Percentiles rank a stretch among this genome's conserved stretches.
Conservation (phyloP, 2,888 invertebrate genomes). For the Chrysodeixis includens region DNA sequence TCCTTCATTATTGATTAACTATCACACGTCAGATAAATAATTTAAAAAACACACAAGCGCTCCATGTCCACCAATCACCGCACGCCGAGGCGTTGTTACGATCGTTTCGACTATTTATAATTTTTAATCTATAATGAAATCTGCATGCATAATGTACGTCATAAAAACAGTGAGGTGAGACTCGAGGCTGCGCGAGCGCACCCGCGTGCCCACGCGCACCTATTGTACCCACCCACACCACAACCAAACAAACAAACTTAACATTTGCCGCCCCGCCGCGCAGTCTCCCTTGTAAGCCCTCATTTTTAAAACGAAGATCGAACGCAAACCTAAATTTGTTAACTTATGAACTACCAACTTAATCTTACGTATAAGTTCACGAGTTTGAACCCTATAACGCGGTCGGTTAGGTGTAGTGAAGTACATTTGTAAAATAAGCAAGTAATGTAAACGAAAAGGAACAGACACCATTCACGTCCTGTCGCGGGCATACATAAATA, state of each 20-base stretch:
- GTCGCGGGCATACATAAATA: conserved; percentile 79
- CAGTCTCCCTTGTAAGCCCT: conserved; percentile 24
- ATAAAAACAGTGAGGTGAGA: conserved; percentile 67
- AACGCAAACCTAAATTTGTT: conserved; percentile 62
- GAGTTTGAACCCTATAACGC: conserved; percentile 58
- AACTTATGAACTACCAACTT: conserved; percentile 56
- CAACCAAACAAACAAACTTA: conserved; percentile 54
- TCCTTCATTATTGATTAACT: conserved; percentile 53
- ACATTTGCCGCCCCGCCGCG: conserved; percentile 26
- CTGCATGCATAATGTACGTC: conserved; percentile 72
- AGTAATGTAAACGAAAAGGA: conserved; percentile 76
- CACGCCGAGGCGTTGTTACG: conserved; percentile 61
- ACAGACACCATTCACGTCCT: conserved; percentile 78
- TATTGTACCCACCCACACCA: conserved; percentile 79
- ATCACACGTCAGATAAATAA: conserved; percentile 47
- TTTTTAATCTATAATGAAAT: conserved; percentile 77
- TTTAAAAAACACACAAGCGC: conserved; percentile 54
- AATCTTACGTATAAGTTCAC: conserved; percentile 12
- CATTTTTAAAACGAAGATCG: conserved; percentile 34
- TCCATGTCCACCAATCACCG: conserved; percentile 52
- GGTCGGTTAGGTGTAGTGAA: conserved; percentile 31
- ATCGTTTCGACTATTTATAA: conserved; percentile 71
- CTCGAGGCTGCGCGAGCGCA: conserved; percentile 71
- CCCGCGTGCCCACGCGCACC: conserved; percentile 76
- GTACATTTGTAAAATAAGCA: conserved; percentile 44